Evolutionary conservation across 2,113 vertebrate species (phyloP).

Genomic region (Melospiza melodia): DNA sequence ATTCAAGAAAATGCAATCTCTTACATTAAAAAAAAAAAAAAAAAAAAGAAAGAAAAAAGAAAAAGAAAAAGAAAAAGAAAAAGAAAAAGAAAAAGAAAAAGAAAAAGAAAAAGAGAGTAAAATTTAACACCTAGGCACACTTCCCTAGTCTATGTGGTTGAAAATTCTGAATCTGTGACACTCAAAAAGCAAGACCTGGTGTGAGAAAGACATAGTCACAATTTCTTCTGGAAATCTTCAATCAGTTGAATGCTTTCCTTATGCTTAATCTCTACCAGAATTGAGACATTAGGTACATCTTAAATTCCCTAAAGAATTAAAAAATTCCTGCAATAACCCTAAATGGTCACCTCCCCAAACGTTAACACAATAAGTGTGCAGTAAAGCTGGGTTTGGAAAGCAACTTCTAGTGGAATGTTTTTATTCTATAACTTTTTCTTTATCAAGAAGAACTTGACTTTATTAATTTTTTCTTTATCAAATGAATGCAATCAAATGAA

Average conservation of each 20-base stretch:
- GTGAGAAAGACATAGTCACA: neutral
- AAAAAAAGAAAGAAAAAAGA: no score
- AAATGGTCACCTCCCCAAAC: fast-evolving
- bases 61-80: no score
- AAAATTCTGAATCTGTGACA: neutral
- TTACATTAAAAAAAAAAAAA: no score
- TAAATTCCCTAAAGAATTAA: neutral
- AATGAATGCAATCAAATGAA: neutral
- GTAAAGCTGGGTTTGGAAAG: neutral
- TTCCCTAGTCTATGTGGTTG: neutral
- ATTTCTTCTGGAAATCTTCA: neutral
- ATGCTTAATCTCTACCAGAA: neutral
- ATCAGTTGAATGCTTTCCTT: neutral
- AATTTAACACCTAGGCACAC: neutral
- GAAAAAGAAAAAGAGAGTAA: neutral
- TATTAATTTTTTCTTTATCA: neutral
- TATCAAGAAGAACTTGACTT: neutral
- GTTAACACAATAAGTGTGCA: neutral
- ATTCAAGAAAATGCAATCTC: neutral
- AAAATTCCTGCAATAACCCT: neutral
- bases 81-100: no score
- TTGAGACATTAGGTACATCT: neutral
- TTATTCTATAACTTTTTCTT: neutral
- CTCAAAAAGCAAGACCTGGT: neutral
- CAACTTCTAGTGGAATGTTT: neutral